Conservation (phyloP, 2,888 invertebrate species). For the Xestobium rufovillosum region DNA sequence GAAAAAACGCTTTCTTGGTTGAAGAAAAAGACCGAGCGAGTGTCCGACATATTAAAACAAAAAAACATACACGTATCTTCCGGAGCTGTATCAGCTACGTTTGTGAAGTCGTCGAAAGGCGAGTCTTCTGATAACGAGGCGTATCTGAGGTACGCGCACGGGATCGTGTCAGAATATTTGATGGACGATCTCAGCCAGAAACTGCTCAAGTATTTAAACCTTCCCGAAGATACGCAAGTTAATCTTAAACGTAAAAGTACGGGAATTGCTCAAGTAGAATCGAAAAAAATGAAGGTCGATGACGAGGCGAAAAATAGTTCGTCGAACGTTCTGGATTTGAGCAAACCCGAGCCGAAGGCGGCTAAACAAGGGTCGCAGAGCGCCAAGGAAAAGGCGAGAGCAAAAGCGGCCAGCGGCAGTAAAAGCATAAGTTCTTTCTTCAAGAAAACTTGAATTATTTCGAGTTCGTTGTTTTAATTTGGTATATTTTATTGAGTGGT, state of each 20-base stretch:
- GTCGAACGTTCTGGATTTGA: slow-evolving; percentile 40
- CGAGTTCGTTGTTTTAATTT: background rate
- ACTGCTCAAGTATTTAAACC: slow-evolving; percentile 56
- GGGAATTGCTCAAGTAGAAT: slow-evolving; percentile 30
- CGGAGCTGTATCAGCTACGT: slow-evolving; percentile 70
- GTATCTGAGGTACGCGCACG: slow-evolving; percentile 66
- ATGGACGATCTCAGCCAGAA: slow-evolving; percentile 58
- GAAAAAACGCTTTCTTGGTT: slow-evolving; percentile 70
- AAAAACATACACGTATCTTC: slow-evolving; percentile 68
- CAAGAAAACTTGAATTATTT: slow-evolving; percentile 48
- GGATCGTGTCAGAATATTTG: slow-evolving; percentile 72
- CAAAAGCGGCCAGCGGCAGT: slow-evolving; percentile 71
- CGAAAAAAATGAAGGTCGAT: slow-evolving; percentile 44
- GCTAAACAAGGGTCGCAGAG: slow-evolving; percentile 49
- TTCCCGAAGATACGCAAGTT: slow-evolving; percentile 53
- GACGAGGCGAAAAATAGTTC: slow-evolving; percentile 36
- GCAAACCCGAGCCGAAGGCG: slow-evolving; percentile 38
- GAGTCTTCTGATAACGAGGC: slow-evolving; percentile 51
- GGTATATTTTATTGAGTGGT: too few relatives aligned
- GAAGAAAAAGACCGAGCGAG: slow-evolving; percentile 59
- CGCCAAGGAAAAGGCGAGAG: slow-evolving; percentile 66
- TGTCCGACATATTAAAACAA: slow-evolving; percentile 55
- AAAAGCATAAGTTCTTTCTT: slow-evolving; percentile 77
- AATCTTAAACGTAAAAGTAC: slow-evolving; percentile 50
- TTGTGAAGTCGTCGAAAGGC: slow-evolving; percentile 50